Conservation (phyloP, 2,797 vertebrate species). For the Manis javanica region DNA sequence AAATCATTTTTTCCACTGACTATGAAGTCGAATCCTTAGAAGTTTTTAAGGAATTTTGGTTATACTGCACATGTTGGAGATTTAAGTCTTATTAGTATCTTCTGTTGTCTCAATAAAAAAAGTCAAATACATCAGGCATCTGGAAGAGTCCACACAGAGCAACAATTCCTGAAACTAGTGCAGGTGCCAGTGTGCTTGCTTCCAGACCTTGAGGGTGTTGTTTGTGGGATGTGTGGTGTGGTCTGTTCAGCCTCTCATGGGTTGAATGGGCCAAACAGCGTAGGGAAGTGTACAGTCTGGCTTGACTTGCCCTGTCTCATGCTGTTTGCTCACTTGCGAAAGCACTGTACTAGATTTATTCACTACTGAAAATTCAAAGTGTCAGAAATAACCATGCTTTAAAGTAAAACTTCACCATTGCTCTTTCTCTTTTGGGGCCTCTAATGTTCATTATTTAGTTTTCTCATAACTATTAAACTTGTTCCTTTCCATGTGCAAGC, state of each 20-base stretch:
- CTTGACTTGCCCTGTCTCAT: neutral
- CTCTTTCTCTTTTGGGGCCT: slow-evolving; percentile 36
- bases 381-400: slow-evolving; percentile 49
- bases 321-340: slow-evolving; percentile 23
- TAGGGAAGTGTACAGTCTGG: neutral
- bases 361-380: slow-evolving; percentile 57
- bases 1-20: slow-evolving; percentile 3
- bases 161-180: neutral
- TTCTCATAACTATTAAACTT: slow-evolving; percentile 38
- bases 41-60: slow-evolving; percentile 32
- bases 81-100: slow-evolving; percentile 14
- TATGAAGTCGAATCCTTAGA: slow-evolving; percentile 26
- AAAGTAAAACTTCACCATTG: slow-evolving; percentile 51
- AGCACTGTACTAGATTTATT: slow-evolving; percentile 24
- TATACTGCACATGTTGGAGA: neutral
- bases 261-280: neutral
- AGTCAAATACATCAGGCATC: neutral
- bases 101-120: slow-evolving; percentile 5
- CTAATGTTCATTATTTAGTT: slow-evolving; percentile 64
- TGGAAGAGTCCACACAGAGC: neutral
- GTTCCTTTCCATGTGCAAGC: neutral
- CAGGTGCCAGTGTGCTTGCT: neutral
- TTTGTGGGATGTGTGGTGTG: neutral
- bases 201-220: neutral
- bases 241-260: neutral